Evolutionary conservation across 2,888 invertebrate genomes (phyloP).

Genomic region (Dolomedes plantarius): DNA sequence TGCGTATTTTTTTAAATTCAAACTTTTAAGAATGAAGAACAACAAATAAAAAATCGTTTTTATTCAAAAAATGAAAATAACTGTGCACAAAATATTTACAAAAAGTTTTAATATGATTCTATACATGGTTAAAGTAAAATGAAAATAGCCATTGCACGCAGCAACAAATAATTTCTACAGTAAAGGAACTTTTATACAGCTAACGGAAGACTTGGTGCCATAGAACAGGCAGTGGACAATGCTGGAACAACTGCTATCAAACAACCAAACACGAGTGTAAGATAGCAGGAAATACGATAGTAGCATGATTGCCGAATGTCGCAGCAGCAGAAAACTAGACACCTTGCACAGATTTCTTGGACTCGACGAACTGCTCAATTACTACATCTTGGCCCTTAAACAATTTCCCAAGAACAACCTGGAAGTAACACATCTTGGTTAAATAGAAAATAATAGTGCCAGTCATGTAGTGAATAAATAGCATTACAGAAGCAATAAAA

Average conservation of each 20-base stretch:
- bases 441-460: no score
- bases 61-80: background rate
- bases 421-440: no score
- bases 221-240: background rate
- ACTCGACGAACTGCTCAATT: constrained; percentile 6
- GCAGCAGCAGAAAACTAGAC: background rate
- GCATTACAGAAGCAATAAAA: no score
- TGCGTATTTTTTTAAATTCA: no score
- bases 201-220: constrained; percentile 10
- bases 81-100: background rate
- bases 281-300: background rate
- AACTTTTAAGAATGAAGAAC: no score
- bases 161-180: background rate
- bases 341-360: background rate
- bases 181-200: constrained; percentile 5
- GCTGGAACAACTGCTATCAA: background rate
- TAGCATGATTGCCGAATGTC: background rate
- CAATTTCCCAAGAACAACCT: constrained; percentile 30
- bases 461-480: no score
- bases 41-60: background rate
- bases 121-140: background rate
- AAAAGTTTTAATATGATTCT: background rate
- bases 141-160: background rate
- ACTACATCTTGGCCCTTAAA: constrained; percentile 10
- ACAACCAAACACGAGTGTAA: background rate